Conservation (phyloP, 2,888 invertebrate species). For the Hypercompe scribonia region DNA sequence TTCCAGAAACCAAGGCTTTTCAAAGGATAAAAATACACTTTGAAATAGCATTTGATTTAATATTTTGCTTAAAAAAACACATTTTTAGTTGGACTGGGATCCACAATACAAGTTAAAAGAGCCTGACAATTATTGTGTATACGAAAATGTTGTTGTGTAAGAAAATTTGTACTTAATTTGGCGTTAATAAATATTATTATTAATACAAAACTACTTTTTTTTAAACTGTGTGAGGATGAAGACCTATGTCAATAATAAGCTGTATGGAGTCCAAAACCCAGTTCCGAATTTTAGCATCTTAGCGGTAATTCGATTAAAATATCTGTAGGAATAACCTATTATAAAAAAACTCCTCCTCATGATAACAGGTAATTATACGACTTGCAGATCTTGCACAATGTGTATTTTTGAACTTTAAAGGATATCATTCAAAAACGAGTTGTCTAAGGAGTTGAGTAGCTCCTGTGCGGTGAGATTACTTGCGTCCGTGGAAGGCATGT, state of each 20-base stretch:
- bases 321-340: not conserved
- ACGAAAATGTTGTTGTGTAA: too few relatives aligned
- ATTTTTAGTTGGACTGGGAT: too few relatives aligned
- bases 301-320: not conserved
- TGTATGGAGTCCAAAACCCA: not conserved
- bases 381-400: not conserved
- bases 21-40: too few relatives aligned
- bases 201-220: not conserved
- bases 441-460: slow-evolving; percentile 93
- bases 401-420: slow-evolving; percentile 69
- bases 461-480: slow-evolving; percentile 93
- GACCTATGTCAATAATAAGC: not conserved
- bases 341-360: not conserved
- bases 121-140: too few relatives aligned
- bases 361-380: slow-evolving; percentile 2
- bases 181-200: too few relatives aligned
- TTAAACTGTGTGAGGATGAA: not conserved
- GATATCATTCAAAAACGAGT: slow-evolving; percentile 90
- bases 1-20: slow-evolving; percentile 6
- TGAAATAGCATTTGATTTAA: too few relatives aligned
- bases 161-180: too few relatives aligned
- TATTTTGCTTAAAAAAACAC: too few relatives aligned
- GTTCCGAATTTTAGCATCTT: not conserved
- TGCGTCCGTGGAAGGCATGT: slow-evolving; percentile 91
- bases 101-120: too few relatives aligned